Conservation (phyloP, 1,140 invertebrate genomes). For the Chelonus insularis region DNA sequence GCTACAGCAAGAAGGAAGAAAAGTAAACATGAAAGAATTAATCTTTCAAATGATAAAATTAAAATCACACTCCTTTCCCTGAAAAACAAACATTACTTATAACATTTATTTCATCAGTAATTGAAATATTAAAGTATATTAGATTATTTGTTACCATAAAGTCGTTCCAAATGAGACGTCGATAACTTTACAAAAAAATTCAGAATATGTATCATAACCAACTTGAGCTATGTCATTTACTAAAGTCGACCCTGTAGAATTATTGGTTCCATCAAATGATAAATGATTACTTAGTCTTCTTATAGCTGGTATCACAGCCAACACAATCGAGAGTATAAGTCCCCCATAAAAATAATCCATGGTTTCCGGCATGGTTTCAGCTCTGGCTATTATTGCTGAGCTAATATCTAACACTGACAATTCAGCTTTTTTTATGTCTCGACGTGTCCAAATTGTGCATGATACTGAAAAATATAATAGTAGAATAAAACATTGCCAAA, state of each 20-base stretch:
- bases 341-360: constrained; percentile 82
- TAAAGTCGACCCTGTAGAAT: constrained; percentile 45
- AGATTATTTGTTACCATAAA: constrained; percentile 45
- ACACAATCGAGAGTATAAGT: constrained; percentile 61
- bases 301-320: constrained; percentile 64
- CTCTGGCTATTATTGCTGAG: constrained; percentile 86
- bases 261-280: constrained; percentile 45
- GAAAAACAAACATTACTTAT: constrained; percentile 34
- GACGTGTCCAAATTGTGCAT: constrained; percentile 91
- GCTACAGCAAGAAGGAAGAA: constrained; percentile 94
- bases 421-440: constrained; percentile 88
- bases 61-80: constrained; percentile 71
- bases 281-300: constrained; percentile 61
- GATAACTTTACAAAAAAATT: constrained; percentile 50
- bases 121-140: constrained; percentile 27
- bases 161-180: constrained; percentile 54
- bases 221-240: constrained; percentile 51
- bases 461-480: constrained; percentile 68
- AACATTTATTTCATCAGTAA: constrained; percentile 10
- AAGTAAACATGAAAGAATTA: constrained; percentile 76
- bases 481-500: constrained; percentile 16
- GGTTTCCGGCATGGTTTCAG: constrained; percentile 80
- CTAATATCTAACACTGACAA: constrained; percentile 92
- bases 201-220: constrained; percentile 45
- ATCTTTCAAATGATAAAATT: constrained; percentile 70